Base-by-base conservation (phyloP, 2,797 vertebrate genomes). In the Halcyon smyrnensis region DNA sequence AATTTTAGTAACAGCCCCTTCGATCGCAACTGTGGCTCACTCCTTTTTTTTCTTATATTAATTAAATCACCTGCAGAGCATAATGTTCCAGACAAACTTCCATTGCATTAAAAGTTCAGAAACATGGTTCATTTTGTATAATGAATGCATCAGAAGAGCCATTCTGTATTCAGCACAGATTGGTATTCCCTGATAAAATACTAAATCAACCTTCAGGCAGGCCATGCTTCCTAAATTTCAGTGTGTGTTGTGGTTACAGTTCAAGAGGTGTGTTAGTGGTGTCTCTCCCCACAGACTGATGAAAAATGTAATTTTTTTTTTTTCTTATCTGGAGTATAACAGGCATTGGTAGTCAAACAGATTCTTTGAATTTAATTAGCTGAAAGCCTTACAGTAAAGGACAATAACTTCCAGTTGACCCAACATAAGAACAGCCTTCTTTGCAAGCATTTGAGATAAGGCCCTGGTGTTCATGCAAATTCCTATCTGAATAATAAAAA, bases 351-450 rank as follows among this genome's bases (percentile, higher is more conserved):
- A 87, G 65, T 21, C 65, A 64, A 96, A 89, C 11, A 82, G 50
- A 87, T 27, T 84, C 8, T 76, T 92, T 88, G 16, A 83, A 90
- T 73, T 92, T 89, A 92, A 92, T 95, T 85, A 94, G 70, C 34
- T 56, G 43, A 89, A 97, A 95, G 37, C 30, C 60, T 62, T 73
- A 41, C n/a, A 90, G 63, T 82, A 92, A 91, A 59, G 60, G 24
- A 93, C 20, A 86, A 78, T 63, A 95, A 94, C 37, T 95, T 97
- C 67, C 87, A 93, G 64, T 2, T 95, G 91, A 93, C 81, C 63
- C 53, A 80, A 70, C 62, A 41, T 30, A 89, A 79, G 46, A 75
- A 51, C 34, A 88, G 43, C 30, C 15, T 81, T 89, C 37, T 96
- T 84, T 77, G 37, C 53, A 24, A 81, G 46, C 46, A n/a, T 82